These are phyloP conservation scores for Listrodromus nycthemerus DNA, from an alignment of 2,888 invertebrate genomes.

Conservation along the genomic window DNA sequence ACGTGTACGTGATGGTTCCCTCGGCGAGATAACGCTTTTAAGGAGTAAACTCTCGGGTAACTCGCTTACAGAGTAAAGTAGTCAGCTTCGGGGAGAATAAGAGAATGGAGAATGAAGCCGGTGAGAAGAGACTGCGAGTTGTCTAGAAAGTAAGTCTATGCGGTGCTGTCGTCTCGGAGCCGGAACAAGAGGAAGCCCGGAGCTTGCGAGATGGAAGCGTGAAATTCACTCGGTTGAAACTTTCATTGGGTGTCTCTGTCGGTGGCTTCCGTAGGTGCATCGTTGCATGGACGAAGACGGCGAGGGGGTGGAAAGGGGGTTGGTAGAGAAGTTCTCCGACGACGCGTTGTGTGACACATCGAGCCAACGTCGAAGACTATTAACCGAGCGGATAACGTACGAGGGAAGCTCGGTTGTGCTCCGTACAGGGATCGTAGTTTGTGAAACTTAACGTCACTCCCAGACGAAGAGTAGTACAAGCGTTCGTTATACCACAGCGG, in stretches of 20 bases:
- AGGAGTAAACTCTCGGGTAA: constrained; percentile 51
- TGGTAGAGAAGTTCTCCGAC: constrained; percentile 42
- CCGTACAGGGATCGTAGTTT: constrained; percentile 15
- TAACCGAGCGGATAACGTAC: constrained; percentile 18
- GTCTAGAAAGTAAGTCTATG: constrained; percentile 53
- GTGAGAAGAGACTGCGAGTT: constrained; percentile 49
- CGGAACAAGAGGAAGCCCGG: constrained; percentile 44
- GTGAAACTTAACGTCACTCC: constrained; percentile 40
- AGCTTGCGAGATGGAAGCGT: constrained; percentile 49
- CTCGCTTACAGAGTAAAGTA: constrained; percentile 53
- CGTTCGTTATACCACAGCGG: constrained; percentile 8
- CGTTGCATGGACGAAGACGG: background rate
- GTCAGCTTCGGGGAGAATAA: constrained; percentile 36
- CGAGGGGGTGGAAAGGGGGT: background rate
- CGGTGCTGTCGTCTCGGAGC: constrained; percentile 18
- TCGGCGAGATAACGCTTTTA: constrained; percentile 52
- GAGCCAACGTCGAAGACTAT: constrained; percentile 45
- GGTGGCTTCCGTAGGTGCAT: background rate
- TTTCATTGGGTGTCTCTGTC: constrained; percentile 33
- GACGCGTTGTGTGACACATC: constrained; percentile 32
- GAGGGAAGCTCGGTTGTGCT: background rate
- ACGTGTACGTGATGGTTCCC: constrained; percentile 27
- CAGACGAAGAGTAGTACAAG: constrained; percentile 16
- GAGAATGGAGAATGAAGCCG: constrained; percentile 31
- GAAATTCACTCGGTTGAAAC: constrained; percentile 56